A percentile compares a stretch with the other conserved stretches of the same genome.
These are phyloP conservation scores for Schizopygopsis malacanthus DNA, from an alignment of 2,797 vertebrate species.

Conservation along the genomic window DNA sequence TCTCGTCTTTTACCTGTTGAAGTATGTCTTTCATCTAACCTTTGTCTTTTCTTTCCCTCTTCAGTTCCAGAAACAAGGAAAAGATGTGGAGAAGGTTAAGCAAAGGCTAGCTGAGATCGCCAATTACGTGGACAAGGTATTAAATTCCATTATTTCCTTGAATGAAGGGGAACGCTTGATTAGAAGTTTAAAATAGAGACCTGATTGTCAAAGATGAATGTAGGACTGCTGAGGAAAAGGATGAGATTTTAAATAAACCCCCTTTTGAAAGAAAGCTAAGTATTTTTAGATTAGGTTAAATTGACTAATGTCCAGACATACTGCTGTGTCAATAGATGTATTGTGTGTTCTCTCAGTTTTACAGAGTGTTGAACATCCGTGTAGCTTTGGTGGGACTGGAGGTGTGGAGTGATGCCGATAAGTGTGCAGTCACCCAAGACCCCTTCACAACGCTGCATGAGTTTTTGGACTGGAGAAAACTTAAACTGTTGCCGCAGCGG, in stretches of 20 bases:
- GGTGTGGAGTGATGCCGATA: conserved; percentile 96
- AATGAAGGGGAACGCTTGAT: conserved; percentile 14
- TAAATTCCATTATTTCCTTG: conserved; percentile 2
- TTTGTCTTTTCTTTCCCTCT: conserved; percentile 5
- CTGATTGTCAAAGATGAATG: conserved; percentile 40
- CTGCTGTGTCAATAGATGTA: conserved; percentile 10
- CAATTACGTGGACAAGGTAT: conserved; percentile 99
- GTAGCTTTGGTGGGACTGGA: conserved; percentile 95
- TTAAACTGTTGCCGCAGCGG: conserved; percentile 90
- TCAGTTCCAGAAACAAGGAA: conserved; percentile 98
- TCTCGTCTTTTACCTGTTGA: background rate
- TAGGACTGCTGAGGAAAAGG: background rate
- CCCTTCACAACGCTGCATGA: conserved; percentile 95
- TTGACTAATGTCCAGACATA: conserved; percentile 1
- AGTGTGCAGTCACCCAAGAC: conserved; percentile 92
- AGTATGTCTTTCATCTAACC: background rate
- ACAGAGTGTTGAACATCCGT: conserved; percentile 92
- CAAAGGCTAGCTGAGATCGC: conserved; percentile 97
- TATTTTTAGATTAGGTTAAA: conserved; percentile 33
- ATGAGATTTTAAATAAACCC: conserved; percentile 19
- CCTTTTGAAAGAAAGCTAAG: conserved; percentile 4
- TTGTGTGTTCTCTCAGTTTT: conserved; percentile 81
- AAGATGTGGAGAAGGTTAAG: conserved; percentile 95
- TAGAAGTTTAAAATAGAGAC: conserved; percentile 34
- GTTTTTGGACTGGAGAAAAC: conserved; percentile 97